Conservation (phyloP, 2,113 vertebrate genomes). For the Grus americana region DNA sequence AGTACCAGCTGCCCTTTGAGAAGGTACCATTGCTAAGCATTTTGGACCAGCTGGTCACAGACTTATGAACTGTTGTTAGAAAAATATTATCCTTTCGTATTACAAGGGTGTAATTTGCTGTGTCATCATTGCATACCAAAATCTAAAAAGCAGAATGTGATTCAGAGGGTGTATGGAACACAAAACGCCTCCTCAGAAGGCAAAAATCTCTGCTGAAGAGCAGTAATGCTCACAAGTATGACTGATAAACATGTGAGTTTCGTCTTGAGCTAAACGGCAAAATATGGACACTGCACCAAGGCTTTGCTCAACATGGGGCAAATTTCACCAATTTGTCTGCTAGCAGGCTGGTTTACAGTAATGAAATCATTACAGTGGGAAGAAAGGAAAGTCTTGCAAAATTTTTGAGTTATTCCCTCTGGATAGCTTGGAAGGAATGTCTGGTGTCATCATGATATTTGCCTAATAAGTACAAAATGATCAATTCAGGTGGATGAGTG, state of each 20-base stretch:
- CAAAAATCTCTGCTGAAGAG: conserved; percentile 1
- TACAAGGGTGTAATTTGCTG: conserved; percentile 33
- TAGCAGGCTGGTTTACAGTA: neutral
- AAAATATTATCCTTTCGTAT: conserved; percentile 32
- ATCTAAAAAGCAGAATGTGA: conserved; percentile 35
- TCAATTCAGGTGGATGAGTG: neutral
- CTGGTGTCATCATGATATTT: neutral
- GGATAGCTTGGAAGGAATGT: neutral
- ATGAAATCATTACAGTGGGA: neutral
- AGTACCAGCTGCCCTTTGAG: neutral
- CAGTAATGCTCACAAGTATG: neutral
- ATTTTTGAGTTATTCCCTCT: neutral
- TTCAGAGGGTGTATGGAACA: conserved; percentile 13
- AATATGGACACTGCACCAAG: neutral
- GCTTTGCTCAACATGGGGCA: neutral
- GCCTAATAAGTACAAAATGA: neutral
- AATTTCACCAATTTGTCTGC: neutral
- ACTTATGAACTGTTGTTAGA: neutral
- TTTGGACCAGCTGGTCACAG: neutral
- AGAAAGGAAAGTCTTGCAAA: neutral
- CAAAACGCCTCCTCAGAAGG: conserved; percentile 1
- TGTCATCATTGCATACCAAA: neutral
- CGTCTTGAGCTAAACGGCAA: neutral
- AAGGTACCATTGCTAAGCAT: neutral
- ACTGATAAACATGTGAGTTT: conserved; percentile 9